A percentile compares a stretch with the other conserved stretches of the same genome.
Conservation (phyloP, 2,888 invertebrate species). For the Cheilosia vulpina region DNA sequence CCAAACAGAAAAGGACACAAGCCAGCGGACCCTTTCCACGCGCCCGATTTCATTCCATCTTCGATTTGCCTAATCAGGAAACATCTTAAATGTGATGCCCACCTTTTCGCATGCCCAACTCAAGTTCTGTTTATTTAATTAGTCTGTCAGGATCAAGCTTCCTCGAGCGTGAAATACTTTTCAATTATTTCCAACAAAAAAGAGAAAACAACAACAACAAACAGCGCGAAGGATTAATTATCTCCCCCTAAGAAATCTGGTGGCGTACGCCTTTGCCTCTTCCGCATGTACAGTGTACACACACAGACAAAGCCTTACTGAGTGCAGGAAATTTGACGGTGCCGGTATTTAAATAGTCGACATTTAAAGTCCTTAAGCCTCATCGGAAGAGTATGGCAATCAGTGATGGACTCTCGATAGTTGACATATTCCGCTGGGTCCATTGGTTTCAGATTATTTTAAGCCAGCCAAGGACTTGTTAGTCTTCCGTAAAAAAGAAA, state of each 20-base stretch:
- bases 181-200: slow-evolving; percentile 61
- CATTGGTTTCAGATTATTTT: slow-evolving; percentile 48
- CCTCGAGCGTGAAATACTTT: slow-evolving; percentile 72
- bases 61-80: slow-evolving; percentile 70
- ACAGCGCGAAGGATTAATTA: slow-evolving; percentile 66
- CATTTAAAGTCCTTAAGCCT: slow-evolving; percentile 56
- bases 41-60: slow-evolving; percentile 26
- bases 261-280: slow-evolving; percentile 29
- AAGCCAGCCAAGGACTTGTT: slow-evolving; percentile 51
- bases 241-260: slow-evolving; percentile 68
- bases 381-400: not conserved
- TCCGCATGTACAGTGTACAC: not conserved
- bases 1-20: slow-evolving; percentile 44
- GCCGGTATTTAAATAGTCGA: slow-evolving; percentile 55
- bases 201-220: slow-evolving; percentile 41
- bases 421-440: slow-evolving; percentile 45
- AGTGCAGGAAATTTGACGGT: slow-evolving; percentile 58
- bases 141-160: slow-evolving; percentile 72
- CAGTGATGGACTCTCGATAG: not conserved
- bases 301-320: not conserved
- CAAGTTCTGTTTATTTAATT: slow-evolving; percentile 71
- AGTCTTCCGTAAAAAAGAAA: not conserved
- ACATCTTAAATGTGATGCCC: slow-evolving; percentile 59
- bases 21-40: not conserved
- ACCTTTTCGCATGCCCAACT: slow-evolving; percentile 47